Base-by-base conservation (phyloP, 2,113 vertebrate genomes). In the Notarius quadriscutis region DNA sequence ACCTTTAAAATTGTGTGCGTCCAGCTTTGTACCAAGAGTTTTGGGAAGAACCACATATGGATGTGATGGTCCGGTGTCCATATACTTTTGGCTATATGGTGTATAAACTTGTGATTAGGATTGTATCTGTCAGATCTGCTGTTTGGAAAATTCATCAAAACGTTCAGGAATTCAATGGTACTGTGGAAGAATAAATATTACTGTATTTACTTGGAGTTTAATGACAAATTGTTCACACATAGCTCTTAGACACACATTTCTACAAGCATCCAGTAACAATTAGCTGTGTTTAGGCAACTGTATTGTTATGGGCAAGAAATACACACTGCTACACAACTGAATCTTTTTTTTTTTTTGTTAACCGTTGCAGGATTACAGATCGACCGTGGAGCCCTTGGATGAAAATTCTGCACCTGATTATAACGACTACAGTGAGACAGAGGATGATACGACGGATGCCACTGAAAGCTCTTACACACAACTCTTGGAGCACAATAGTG, bases 341-440 rank as follows among this genome's bases (percentile, higher is more conserved):
- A 14, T 41, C 3, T 5, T 62, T 79, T 81, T 3, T 65, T 27
- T 87, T 78, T 1, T 34, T 41, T 41, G 3, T 41, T 41, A 1
- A 85, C 30, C 67, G 62, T 89, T 91, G 3, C 88, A 96, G 94
- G 75, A 25, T 86, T 51, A 81, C 77, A 90, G 86, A 91, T 77
- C 83, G 8, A 58, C 18, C 63, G 63, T 63, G 53, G 57, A 87
- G 10, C 62, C 74, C 7, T 34, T 78, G 78, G 89, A 91, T 5
- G 90, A 71, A 55, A 30, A 25, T 27, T 25, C 41, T 20, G 2
- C 53, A 2, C 6, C 79, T 83, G 87, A 87, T 34, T 78, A 9
- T 69, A 89, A 89, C 14, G 30, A 86, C 55, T 53, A 88, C 83
- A 89, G 53, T 75, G 65, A 88, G 14, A 30, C 34, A n/a, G 82